Conservation (phyloP, 2,888 invertebrate genomes). For the Mamestra brassicae region DNA sequence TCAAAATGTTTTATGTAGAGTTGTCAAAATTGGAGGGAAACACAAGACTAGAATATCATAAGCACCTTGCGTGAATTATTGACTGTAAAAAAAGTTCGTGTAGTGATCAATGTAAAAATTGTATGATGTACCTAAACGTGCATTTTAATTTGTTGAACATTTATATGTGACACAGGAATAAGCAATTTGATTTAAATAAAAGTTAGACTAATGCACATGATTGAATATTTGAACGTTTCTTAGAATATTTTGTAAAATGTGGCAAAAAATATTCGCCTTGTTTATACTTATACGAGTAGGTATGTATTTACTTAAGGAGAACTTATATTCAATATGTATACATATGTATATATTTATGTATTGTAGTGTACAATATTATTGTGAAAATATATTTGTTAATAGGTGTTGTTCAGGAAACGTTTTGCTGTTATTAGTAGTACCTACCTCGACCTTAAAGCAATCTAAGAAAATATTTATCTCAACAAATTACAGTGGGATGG, state of each 20-base stretch:
- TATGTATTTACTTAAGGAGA: conserved; percentile 54
- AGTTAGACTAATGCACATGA: conserved; percentile 51
- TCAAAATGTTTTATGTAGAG: conserved; percentile 88
- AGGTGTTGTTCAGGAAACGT: conserved; percentile 58
- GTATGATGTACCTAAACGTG: conserved; percentile 52
- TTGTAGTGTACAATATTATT: conserved; percentile 59
- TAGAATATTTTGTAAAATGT: conserved; percentile 48
- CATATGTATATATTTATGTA: conserved; percentile 13
- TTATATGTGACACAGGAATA: conserved; percentile 36
- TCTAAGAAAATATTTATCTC: conserved; percentile 13
- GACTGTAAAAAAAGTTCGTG: conserved; percentile 63
- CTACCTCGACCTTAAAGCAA: conserved; percentile 21
- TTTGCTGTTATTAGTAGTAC: conserved; percentile 43
- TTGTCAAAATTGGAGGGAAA: conserved; percentile 70
- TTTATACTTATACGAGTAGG: conserved; percentile 27
- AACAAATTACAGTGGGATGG: conserved; percentile 19
- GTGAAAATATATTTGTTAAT: conserved; percentile 64
- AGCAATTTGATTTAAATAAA: conserved; percentile 42
- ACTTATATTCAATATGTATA: conserved; percentile 18
- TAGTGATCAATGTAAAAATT: conserved; percentile 64
- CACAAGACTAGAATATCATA: conserved; percentile 68
- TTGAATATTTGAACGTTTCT: conserved; percentile 46
- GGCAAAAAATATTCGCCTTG: conserved; percentile 33
- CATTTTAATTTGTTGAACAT: conserved; percentile 54
- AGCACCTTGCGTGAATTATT: conserved; percentile 60